phyloP scores from a whole-genome alignment of 2,797 vertebrate genomes.

The Melanotaenia pygmaea region DNA sequence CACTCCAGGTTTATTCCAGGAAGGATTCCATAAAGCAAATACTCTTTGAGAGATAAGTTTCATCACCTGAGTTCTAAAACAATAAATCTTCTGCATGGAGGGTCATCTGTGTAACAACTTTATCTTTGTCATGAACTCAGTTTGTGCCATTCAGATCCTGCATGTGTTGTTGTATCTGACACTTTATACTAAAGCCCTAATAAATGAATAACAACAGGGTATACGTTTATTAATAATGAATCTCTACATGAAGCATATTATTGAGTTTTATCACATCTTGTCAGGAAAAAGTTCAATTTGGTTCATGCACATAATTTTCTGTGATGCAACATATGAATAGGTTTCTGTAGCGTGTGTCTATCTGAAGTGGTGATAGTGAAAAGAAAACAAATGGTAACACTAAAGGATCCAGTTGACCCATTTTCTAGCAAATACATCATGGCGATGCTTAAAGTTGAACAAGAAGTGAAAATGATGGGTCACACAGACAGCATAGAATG shows the following conservation, averaged over 20 bases:
- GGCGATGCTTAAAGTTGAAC: neutral
- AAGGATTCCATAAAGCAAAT: slow-evolving; percentile 1
- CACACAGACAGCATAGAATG: too few relatives aligned
- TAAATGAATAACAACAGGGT: neutral
- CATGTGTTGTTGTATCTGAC: neutral
- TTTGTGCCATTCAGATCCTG: neutral
- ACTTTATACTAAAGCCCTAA: neutral
- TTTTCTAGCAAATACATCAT: slow-evolving; percentile 17
- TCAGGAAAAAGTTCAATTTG: too few relatives aligned
- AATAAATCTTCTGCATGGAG: neutral
- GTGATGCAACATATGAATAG: too few relatives aligned
- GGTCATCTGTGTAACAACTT: neutral
- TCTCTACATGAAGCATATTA: neutral
- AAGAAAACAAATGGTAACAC: neutral
- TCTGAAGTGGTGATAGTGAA: neutral
- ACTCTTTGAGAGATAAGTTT: slow-evolving; percentile 7
- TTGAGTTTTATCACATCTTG: slow-evolving; percentile 1
- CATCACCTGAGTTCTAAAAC: neutral
- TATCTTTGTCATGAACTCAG: neutral
- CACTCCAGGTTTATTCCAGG: slow-evolving; percentile 1
- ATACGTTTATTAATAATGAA: neutral
- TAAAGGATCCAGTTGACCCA: slow-evolving; percentile 4
- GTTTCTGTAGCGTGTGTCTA: neutral
- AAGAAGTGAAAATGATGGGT: neutral
- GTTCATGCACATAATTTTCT: too few relatives aligned